Percentiles rank a stretch among this genome's conserved stretches.
Evolutionary conservation across 2,797 vertebrate genomes (phyloP).

Genomic region (Apogon hyalosoma): DNA sequence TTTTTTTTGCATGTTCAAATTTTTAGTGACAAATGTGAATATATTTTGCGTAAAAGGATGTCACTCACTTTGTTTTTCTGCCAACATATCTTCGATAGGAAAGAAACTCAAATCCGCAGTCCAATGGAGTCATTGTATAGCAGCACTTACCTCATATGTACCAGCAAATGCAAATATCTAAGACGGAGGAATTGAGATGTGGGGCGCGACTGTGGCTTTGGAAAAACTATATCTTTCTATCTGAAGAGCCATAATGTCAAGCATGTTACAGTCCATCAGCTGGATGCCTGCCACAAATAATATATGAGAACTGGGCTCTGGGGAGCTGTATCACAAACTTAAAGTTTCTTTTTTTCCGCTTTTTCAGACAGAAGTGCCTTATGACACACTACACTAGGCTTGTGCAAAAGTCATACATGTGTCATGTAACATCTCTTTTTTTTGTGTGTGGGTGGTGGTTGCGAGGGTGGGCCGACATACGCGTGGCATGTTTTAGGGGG

Average conservation of each 20-base stretch:
- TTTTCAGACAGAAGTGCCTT: constrained; percentile 43
- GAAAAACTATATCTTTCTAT: constrained; percentile 65
- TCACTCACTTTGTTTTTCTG: constrained; percentile 25
- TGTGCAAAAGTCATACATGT: constrained; percentile 31
- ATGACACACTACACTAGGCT: constrained; percentile 45
- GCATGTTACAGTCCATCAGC: constrained; percentile 63
- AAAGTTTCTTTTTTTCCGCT: constrained; percentile 20
- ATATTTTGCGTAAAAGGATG: neutral
- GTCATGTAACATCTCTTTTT: constrained; percentile 40
- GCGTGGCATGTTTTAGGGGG: constrained; percentile 38
- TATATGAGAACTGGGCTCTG: constrained; percentile 32
- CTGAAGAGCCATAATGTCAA: constrained; percentile 60
- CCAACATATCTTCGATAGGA: constrained; percentile 23
- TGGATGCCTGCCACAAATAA: constrained; percentile 62
- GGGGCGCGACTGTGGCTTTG: constrained; percentile 44
- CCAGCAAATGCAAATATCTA: constrained; percentile 32
- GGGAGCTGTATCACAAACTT: constrained; percentile 45
- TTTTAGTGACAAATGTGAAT: too few species aligned
- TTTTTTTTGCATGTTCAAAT: too few species aligned
- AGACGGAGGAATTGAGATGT: constrained; percentile 41
- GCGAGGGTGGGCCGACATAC: constrained; percentile 39
- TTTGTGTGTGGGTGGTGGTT: constrained; percentile 11
- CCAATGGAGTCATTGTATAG: constrained; percentile 56
- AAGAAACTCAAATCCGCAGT: constrained; percentile 40
- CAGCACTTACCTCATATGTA: constrained; percentile 64